phyloP scores from a whole-genome alignment of 2,113 vertebrate genomes.

The Cisticola juncidis region DNA sequence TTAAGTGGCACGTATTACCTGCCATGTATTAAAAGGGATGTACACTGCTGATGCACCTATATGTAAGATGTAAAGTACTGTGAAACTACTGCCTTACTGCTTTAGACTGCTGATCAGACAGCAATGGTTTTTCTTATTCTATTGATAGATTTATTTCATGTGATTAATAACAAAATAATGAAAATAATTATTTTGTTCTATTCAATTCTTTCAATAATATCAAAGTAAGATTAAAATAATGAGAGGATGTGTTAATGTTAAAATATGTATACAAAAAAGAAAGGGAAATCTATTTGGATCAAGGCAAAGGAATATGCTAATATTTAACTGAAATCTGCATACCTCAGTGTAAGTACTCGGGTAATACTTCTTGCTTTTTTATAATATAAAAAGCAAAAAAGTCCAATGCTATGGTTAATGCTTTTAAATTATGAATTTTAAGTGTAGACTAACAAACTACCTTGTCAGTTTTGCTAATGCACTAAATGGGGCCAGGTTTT shows the following conservation, averaged over 20 bases:
- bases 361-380: background rate
- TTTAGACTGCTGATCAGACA: background rate
- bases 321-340: background rate
- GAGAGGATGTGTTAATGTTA: background rate
- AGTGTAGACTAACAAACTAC: background rate
- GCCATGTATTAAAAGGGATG: background rate
- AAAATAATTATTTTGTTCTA: background rate
- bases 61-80: background rate
- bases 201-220: background rate
- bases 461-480: background rate
- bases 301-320: background rate
- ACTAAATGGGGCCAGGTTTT: background rate
- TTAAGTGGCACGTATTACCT: background rate
- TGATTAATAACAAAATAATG: background rate
- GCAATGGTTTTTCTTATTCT: background rate
- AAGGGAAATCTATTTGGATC: background rate
- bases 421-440: background rate
- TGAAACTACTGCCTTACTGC: background rate
- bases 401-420: background rate
- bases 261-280: background rate
- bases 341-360: background rate
- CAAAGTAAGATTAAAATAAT: background rate
- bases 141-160: background rate
- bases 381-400: background rate
- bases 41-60: background rate